These are phyloP conservation scores for Aricia agestis DNA, from an alignment of 1,140 invertebrate species.

Conservation along the genomic window DNA sequence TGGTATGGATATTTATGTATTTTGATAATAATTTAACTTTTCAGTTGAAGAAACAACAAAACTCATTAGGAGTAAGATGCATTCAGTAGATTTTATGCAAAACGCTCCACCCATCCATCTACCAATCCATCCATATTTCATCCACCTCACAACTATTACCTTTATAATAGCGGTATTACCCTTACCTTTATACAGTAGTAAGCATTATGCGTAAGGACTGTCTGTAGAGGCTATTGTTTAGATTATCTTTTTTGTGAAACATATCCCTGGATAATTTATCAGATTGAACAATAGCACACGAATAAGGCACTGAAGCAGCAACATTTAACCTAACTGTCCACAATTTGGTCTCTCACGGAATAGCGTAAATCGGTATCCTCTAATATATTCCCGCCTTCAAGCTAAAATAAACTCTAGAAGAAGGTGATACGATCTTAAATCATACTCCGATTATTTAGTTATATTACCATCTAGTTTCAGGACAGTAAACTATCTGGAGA, in stretches of 20 bases:
- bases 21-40: too few species aligned
- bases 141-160: too few species aligned
- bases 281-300: constrained; percentile 51
- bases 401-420: constrained; percentile 22
- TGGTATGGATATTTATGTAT: too few species aligned
- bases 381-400: neutral
- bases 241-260: constrained; percentile 6
- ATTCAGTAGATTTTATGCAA: too few species aligned
- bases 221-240: neutral
- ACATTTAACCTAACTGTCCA: constrained; percentile 63
- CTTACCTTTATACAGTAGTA: too few species aligned
- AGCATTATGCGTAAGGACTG: neutral
- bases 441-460: neutral
- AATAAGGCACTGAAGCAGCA: constrained; percentile 49
- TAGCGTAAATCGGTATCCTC: constrained; percentile 47
- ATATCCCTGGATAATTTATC: constrained; percentile 44
- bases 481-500: neutral
- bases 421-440: constrained; percentile 3
- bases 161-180: too few species aligned
- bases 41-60: too few species aligned
- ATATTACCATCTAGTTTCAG: neutral
- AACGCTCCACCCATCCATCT: too few species aligned
- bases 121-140: too few species aligned
- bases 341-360: constrained; percentile 57
- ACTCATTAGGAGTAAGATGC: too few species aligned